phyloP scores from a whole-genome alignment of 2,797 vertebrate genomes.

The Acanthurus lineatus region DNA sequence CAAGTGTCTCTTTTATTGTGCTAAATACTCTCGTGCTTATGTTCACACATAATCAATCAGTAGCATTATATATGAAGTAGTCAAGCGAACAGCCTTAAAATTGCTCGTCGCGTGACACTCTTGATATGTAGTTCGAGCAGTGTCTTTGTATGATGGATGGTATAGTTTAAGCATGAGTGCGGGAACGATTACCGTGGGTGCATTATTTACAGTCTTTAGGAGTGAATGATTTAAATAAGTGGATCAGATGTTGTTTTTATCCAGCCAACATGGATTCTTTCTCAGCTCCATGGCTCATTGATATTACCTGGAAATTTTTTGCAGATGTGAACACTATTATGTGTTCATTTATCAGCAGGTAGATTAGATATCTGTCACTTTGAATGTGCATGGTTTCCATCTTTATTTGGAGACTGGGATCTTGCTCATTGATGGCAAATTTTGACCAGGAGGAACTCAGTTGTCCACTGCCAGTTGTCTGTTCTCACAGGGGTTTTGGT shows the following conservation, averaged over 20 bases:
- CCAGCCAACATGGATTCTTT: neutral
- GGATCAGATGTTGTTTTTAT: neutral
- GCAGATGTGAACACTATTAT: neutral
- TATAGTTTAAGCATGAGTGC: conserved; percentile 16
- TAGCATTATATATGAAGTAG: conserved; percentile 31
- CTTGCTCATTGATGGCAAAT: neutral
- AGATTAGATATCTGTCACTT: neutral
- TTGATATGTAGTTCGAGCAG: conserved; percentile 2
- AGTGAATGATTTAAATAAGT: conserved; percentile 11
- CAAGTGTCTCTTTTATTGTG: conserved; percentile 32
- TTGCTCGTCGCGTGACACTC: conserved; percentile 10
- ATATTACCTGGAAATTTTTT: neutral
- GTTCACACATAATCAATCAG: conserved; percentile 34
- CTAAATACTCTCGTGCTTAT: conserved; percentile 32
- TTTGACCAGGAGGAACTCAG: neutral
- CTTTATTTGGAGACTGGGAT: neutral
- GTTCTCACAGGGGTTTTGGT: neutral
- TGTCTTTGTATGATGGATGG: conserved; percentile 34
- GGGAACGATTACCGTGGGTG: neutral
- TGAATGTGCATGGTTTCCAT: neutral
- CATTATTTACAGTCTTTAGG: conserved; percentile 28
- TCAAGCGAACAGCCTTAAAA: conserved; percentile 36
- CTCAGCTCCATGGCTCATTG: neutral
- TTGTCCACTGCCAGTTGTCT: neutral
- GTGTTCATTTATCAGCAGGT: neutral